Conservation (phyloP, 2,888 invertebrate genomes). For the Cecidostiba fungosa region DNA sequence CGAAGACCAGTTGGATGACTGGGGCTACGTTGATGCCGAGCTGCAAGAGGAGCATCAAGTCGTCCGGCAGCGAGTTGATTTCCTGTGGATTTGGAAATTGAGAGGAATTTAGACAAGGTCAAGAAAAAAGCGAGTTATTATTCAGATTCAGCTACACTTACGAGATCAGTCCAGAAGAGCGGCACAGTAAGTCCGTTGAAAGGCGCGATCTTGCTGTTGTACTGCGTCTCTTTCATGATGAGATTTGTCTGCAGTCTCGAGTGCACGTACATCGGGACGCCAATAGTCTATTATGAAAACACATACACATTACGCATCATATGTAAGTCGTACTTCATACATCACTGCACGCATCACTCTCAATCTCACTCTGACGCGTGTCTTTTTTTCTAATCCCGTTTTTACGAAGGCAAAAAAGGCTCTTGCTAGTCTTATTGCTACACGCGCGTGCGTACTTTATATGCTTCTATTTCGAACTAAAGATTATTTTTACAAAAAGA, state of each 20-base stretch:
- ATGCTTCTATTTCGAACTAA: too few species aligned
- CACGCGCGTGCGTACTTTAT: too few species aligned
- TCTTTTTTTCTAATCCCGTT: too few species aligned
- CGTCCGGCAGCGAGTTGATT: slow-evolving; percentile 68
- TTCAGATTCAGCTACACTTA: too few species aligned
- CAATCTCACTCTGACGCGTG: too few species aligned
- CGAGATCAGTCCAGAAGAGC: slow-evolving; percentile 87
- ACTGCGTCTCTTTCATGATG: slow-evolving; percentile 84
- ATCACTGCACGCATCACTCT: too few species aligned
- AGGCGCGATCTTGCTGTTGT: slow-evolving; percentile 83
- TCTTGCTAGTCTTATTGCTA: too few species aligned
- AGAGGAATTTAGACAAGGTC: too few species aligned
- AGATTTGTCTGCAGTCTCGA: slow-evolving; percentile 89
- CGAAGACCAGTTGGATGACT: slow-evolving; percentile 69
- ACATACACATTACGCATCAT: background rate
- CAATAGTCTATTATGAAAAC: slow-evolving; percentile 81
- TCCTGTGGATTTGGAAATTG: slow-evolving; percentile 64
- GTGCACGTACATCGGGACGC: slow-evolving; percentile 84
- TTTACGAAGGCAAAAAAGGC: too few species aligned
- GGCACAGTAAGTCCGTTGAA: slow-evolving; percentile 86
- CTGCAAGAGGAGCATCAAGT: slow-evolving; percentile 69
- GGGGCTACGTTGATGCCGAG: slow-evolving; percentile 72
- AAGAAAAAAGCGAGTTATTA: too few species aligned
- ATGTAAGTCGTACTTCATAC: too few species aligned
- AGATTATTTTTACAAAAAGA: too few species aligned